These are phyloP conservation scores for Saguinus imperator DNA, from an alignment of 2,113 vertebrate genomes.

Conservation along the genomic window DNA sequence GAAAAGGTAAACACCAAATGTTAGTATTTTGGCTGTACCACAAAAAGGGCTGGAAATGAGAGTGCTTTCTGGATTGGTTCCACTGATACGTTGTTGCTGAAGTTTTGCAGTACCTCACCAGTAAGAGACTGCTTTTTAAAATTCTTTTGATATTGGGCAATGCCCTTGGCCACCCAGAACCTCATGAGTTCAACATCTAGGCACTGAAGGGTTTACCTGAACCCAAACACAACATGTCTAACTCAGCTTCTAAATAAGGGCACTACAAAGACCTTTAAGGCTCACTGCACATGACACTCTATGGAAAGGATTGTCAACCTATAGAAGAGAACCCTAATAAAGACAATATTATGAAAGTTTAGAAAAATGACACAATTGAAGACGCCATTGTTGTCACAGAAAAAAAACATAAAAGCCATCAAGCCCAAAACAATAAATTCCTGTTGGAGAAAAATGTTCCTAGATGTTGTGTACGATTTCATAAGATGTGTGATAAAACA, in stretches of 20 bases:
- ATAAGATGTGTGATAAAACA: background rate
- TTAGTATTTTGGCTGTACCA: background rate
- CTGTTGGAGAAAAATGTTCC: background rate
- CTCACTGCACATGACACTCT: background rate
- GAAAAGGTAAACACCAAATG: background rate
- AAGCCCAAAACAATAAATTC: background rate
- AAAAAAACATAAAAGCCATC: background rate
- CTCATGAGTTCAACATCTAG: background rate
- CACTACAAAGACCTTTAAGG: background rate
- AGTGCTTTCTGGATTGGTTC: background rate
- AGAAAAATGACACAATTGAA: background rate
- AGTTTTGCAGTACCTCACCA: background rate
- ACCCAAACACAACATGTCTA: background rate
- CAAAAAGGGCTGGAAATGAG: background rate
- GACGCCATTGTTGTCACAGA: background rate
- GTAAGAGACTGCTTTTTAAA: background rate
- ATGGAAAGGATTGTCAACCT: background rate
- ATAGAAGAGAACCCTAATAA: background rate
- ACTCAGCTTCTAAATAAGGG: background rate
- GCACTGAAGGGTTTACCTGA: background rate
- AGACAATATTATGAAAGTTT: background rate
- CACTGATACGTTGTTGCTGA: background rate
- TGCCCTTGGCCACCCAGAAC: background rate
- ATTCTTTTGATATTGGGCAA: background rate
- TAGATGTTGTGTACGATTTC: background rate